These are phyloP conservation scores for Athrips mouffetella DNA, from an alignment of 2,888 invertebrate genomes.

Conservation along the genomic window DNA sequence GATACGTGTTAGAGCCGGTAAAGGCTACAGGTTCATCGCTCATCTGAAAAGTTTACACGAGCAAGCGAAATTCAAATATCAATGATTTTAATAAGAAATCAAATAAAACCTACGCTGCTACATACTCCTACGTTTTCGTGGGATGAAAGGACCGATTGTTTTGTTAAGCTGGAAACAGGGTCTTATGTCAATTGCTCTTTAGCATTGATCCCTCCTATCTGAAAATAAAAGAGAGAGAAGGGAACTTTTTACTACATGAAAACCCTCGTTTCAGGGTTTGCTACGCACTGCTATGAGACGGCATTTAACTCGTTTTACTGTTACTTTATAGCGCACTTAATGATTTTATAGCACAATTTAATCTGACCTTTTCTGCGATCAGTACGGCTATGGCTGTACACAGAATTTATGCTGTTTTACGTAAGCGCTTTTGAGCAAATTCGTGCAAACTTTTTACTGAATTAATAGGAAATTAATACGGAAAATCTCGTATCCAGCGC, in stretches of 20 bases:
- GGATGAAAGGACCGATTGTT: constrained; percentile 12
- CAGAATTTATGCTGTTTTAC: background rate
- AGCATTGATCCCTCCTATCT: background rate
- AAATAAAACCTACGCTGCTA: background rate
- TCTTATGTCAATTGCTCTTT: constrained; percentile 13
- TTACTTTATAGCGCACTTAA: constrained; percentile 4
- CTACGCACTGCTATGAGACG: background rate
- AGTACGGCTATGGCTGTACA: background rate
- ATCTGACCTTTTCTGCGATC: background rate
- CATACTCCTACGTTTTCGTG: background rate
- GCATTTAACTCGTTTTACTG: background rate
- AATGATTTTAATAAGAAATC: background rate
- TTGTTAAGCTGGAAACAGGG: constrained; percentile 5
- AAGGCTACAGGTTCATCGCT: constrained; percentile 7
- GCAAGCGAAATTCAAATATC: constrained; percentile 5
- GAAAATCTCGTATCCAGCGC: background rate
- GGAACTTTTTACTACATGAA: constrained; percentile 1
- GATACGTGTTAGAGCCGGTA: constrained; percentile 6
- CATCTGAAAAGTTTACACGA: constrained; percentile 9
- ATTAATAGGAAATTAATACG: background rate
- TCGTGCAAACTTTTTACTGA: background rate
- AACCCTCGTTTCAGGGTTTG: background rate
- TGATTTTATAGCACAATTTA: background rate
- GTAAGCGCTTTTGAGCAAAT: background rate
- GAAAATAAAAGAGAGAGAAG: constrained; percentile 13